These are phyloP conservation scores for Craniophora ligustri DNA, from an alignment of 2,888 invertebrate species.

Conservation along the genomic window DNA sequence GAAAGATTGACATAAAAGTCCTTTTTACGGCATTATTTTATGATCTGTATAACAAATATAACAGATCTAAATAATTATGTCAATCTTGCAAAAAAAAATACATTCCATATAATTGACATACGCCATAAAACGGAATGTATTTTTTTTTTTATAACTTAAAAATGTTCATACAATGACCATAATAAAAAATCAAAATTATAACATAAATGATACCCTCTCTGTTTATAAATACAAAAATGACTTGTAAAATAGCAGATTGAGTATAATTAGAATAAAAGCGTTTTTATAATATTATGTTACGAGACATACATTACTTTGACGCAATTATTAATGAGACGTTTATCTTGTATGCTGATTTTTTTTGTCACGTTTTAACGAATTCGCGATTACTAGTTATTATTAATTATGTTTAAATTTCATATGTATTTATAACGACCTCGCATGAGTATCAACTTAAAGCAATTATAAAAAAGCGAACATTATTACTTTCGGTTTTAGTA, in stretches of 20 bases:
- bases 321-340: too few species aligned
- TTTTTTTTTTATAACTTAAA: conserved; percentile 36
- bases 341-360: too few species aligned
- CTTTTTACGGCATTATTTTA: too few species aligned
- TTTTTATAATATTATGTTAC: conserved; percentile 5
- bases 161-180: conserved; percentile 25
- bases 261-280: conserved; percentile 2
- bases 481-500: too few species aligned
- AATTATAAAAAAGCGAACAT: too few species aligned
- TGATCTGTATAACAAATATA: neutral
- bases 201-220: conserved; percentile 31
- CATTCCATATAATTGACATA: too few species aligned
- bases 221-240: conserved; percentile 17
- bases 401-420: too few species aligned
- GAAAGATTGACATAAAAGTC: conserved; percentile 45
- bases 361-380: too few species aligned
- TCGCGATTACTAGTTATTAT: too few species aligned
- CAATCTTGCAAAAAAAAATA: conserved; percentile 46
- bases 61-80: conserved; percentile 17
- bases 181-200: conserved; percentile 16
- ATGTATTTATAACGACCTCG: too few species aligned
- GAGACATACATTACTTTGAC: neutral
- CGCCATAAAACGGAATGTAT: too few species aligned
- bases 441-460: too few species aligned
- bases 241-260: conserved; percentile 11